Evolutionary conservation across 2,113 vertebrate genomes (phyloP).

Genomic region (Aspidoscelis tigris): DNA sequence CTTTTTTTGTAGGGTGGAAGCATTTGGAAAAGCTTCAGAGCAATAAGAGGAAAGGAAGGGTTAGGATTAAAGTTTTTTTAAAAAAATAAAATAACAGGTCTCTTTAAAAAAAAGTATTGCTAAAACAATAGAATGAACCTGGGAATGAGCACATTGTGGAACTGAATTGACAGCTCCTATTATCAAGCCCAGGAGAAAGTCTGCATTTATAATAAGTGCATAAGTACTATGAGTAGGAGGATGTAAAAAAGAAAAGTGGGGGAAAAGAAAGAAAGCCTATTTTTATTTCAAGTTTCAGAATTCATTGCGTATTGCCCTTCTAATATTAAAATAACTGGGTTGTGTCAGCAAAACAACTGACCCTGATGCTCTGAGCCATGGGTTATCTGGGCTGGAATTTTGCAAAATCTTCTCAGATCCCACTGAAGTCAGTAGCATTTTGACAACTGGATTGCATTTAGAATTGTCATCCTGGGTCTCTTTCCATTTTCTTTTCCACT

Average conservation of each 20-base stretch:
- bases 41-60: neutral
- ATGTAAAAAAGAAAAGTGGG: conserved; percentile 46
- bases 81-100: conserved; percentile 73
- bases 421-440: neutral
- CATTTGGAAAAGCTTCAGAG: neutral
- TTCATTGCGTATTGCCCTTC: conserved; percentile 63
- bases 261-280: conserved; percentile 42
- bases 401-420: neutral
- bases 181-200: conserved; percentile 79
- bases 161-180: conserved; percentile 80
- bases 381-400: neutral
- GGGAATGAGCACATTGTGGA: conserved; percentile 78
- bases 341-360: conserved; percentile 54
- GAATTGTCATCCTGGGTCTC: neutral
- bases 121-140: conserved; percentile 80
- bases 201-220: conserved; percentile 61
- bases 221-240: conserved; percentile 67
- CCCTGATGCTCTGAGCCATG: conserved; percentile 49
- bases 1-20: neutral
- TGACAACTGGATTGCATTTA: neutral
- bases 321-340: conserved; percentile 60
- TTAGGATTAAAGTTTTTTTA: conserved; percentile 30
- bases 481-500: neutral
- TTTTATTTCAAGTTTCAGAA: conserved; percentile 70
- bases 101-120: conserved; percentile 79